Evolutionary conservation across 2,797 vertebrate genomes (phyloP), one percentile per base, ranked within the genome.

Genomic region (Furcifer pardalis): DNA sequence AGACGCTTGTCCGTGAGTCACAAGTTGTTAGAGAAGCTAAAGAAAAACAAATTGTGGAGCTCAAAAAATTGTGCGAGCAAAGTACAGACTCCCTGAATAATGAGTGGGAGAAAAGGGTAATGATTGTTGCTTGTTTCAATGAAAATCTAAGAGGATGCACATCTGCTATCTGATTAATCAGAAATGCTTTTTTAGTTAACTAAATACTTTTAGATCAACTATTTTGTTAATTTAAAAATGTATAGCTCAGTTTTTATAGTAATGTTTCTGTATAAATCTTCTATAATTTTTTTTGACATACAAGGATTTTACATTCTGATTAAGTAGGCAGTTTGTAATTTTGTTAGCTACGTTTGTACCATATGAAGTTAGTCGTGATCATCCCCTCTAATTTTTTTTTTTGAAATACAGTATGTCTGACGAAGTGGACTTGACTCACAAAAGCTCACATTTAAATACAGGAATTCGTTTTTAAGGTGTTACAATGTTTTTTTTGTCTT

Each of bases 51-150:
- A 99, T 99, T 79, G 79, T 84, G 25, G 98, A 99, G 94, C 93
- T 99, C 91, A 99, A 97, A 96, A 99, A 97, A 94, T 96, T 98
- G 94, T 97, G 96, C 79, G 97, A 98, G 91, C 97, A 98, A 89
- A 98, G 97, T 89, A 80, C 88, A 4, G 97, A 98, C 74, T 97
- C 94, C 88, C 89, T 98, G 92, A 98, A 96, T 94, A 98, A 98
- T 1, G 97, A 98, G 85, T 99, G 97, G 97, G 98, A 99, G 95
- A 99, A 98, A 93, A 98, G 97, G 97, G 98, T 99, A 97, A 89
- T 32, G 75, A 68, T 0, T 59, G 77, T 88, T 83, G 37, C n/a
- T 86, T 25, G 44, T 77, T 69, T 30, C 32, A 62, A 32, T 84
- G 52, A 37, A 37, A 84, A 79, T 75, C n/a, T 27, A 44, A 17